Evolutionary conservation across 2,113 vertebrate species (phyloP).

Genomic region (Clupea harengus): DNA sequence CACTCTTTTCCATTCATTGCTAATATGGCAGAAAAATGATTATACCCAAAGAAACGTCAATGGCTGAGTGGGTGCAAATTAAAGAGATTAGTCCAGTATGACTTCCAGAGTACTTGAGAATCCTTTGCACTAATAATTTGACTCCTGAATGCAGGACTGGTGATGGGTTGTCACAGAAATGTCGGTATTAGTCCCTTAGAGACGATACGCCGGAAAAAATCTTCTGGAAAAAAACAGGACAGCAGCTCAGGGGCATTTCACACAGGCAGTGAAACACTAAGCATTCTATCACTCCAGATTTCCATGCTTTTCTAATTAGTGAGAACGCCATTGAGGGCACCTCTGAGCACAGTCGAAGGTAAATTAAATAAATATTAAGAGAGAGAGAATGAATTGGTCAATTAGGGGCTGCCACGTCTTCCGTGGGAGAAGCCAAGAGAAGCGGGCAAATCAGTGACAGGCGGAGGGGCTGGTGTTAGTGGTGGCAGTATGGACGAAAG

Average conservation of each 20-base stretch:
- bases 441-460: conserved; percentile 53
- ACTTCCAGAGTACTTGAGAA: conserved; percentile 61
- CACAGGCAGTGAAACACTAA: conserved; percentile 39
- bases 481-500: conserved; percentile 36
- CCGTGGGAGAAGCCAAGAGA: conserved; percentile 31
- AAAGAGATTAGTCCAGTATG: conserved; percentile 68
- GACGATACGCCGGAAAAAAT: conserved; percentile 11
- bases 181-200: background rate
- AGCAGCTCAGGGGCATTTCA: conserved; percentile 27
- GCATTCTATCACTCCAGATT: conserved; percentile 15
- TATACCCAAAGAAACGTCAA: conserved; percentile 55
- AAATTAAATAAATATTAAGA: conserved; percentile 54
- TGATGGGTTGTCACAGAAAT: background rate
- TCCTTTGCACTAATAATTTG: conserved; percentile 54
- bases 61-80: conserved; percentile 66
- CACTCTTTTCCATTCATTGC: conserved; percentile 49
- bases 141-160: conserved; percentile 47
- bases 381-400: conserved; percentile 54
- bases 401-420: conserved; percentile 46
- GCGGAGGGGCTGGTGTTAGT: conserved; percentile 2
- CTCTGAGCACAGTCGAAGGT: conserved; percentile 46
- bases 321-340: conserved; percentile 39
- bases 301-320: conserved; percentile 48
- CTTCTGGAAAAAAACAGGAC: conserved; percentile 10
- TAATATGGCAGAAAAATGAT: conserved; percentile 71